phyloP scores from a whole-genome alignment of 2,888 invertebrate genomes.

The Willowsia nigromaculata region DNA sequence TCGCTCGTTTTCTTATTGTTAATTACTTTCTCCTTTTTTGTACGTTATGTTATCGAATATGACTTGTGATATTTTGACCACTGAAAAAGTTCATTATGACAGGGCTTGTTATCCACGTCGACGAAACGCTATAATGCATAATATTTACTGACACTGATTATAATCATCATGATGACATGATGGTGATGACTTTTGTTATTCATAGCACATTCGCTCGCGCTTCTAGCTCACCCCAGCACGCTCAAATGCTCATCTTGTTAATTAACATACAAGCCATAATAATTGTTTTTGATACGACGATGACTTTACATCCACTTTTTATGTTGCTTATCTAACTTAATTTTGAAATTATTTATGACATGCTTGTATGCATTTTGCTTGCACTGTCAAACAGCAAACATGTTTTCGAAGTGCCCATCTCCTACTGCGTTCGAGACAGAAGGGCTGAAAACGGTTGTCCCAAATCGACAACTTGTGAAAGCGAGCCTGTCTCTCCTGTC shows the following conservation, averaged over 20 bases:
- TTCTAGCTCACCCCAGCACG: not conserved
- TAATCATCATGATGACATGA: not conserved
- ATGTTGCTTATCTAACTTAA: too few relatives aligned
- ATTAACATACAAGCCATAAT: conserved; percentile 42
- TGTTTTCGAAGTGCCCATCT: conserved; percentile 94
- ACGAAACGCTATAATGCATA: not conserved
- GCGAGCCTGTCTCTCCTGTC: conserved; percentile 86
- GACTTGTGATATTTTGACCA: conserved; percentile 38
- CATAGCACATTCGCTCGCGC: not conserved
- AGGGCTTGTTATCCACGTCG: conserved; percentile 19
- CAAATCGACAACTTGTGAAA: conserved; percentile 83
- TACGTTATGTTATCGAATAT: too few relatives aligned
- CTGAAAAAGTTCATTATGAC: conserved; percentile 46
- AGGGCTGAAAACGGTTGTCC: conserved; percentile 80
- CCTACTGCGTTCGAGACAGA: conserved; percentile 87
- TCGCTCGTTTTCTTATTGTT: not conserved
- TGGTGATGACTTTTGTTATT: not conserved
- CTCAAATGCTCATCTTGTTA: not conserved
- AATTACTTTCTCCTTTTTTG: conserved; percentile 60
- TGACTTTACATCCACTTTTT: not conserved
- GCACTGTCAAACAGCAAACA: conserved; percentile 85
- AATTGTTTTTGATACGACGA: conserved; percentile 24
- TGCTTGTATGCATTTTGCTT: not conserved
- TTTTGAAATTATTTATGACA: conserved; percentile 1
- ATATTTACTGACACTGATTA: not conserved